Evolutionary conservation across 2,113 vertebrate species (phyloP), one percentile per base, ranked within the genome.

Genomic region (Lontra canadensis): DNA sequence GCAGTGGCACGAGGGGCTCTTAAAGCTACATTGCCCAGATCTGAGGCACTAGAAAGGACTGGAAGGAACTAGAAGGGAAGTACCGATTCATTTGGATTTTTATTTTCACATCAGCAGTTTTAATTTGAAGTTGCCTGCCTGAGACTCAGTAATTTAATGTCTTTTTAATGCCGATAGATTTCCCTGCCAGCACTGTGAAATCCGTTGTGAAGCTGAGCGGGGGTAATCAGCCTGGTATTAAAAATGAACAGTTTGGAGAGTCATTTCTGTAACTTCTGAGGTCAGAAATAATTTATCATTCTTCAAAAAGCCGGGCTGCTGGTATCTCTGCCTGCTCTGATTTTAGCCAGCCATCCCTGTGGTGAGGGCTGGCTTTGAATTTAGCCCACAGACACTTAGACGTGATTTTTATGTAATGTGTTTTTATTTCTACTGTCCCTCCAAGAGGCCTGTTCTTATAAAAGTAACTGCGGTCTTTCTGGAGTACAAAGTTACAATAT

Each of bases 181-280:
- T 96, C 95, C 69, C 34, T 94, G 59, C 57, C 67, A 90, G 67
- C 34, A 15, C 49, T 73, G 21, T 74, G 78, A 91, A 97, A 91
- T 91, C 26, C 0, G 0, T 31, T 86, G 73, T 88, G 87, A 96
- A 94, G 63, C 49, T 26, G 55, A 88, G 67, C 44, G 57, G 76
- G 69, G 76, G 49, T n/a, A 87, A 97, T 94, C 92, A 90, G 74
- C 65, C 8, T 81, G 74, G 34, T 63, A 59, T 95, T 97, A 95
- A 97, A 95, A 89, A 95, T 78, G 78, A 96, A 76, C 59, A 92
- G 86, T 90, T 39, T 39, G 57, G 59, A 93, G 79, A 98, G 74
- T 92, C 83, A 81, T 95, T 86, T 80, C 87, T 93, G 17, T 80
- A 74, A 57, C 89, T 87, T 94, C 49, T 67, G 36, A 95, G 95